Conservation (phyloP, 2,797 vertebrate species). For the Spondyliosoma cantharus region DNA sequence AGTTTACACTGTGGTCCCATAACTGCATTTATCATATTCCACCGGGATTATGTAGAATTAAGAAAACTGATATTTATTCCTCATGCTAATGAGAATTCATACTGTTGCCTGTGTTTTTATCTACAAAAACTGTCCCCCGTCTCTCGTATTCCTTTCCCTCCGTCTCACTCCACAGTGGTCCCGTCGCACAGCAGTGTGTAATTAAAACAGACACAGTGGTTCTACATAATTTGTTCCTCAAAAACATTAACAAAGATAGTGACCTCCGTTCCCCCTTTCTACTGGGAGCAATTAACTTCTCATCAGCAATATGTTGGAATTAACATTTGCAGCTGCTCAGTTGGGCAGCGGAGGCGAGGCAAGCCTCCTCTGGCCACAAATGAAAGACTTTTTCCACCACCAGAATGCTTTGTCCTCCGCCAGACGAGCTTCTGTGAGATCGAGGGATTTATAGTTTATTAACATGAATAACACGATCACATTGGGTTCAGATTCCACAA, state of each 20-base stretch:
- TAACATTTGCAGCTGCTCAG: constrained; percentile 57
- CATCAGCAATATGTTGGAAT: constrained; percentile 55
- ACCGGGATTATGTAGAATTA: constrained; percentile 20
- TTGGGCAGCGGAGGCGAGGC: constrained; percentile 22
- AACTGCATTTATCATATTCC: constrained; percentile 10
- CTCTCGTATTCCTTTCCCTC: constrained; percentile 1
- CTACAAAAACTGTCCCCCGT: constrained; percentile 3
- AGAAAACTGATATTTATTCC: constrained; percentile 19
- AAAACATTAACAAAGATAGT: constrained; percentile 58
- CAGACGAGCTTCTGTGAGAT: constrained; percentile 20
- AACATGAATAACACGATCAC: constrained; percentile 29
- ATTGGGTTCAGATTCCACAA: constrained; percentile 6
- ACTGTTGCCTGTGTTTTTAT: constrained; percentile 20
- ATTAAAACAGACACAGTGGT: constrained; percentile 42
- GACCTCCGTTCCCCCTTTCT: constrained; percentile 28
- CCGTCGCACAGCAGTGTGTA: constrained; percentile 33
- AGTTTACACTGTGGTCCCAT: constrained; percentile 14
- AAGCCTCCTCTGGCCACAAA: constrained; percentile 26
- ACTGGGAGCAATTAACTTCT: constrained; percentile 52
- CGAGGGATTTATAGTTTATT: constrained; percentile 29
- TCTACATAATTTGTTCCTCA: constrained; percentile 49
- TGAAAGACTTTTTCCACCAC: constrained; percentile 9
- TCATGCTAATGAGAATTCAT: constrained; percentile 16
- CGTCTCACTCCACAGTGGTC: constrained; percentile 17
- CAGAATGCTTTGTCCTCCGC: constrained; percentile 20